Conservation (phyloP, 2,888 invertebrate genomes). For the Pheosia tremula region DNA sequence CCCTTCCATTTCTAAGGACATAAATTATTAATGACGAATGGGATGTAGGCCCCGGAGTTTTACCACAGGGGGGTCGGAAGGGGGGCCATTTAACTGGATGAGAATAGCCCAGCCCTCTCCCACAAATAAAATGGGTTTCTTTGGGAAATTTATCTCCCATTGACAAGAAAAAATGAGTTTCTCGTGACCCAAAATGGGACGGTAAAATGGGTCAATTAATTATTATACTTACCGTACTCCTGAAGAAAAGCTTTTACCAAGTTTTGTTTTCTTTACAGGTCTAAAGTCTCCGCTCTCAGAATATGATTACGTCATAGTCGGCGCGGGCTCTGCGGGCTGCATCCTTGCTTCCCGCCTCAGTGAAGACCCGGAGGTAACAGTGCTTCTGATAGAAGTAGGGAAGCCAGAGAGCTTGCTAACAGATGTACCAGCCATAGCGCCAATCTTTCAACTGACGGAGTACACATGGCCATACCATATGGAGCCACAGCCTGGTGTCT, state of each 20-base stretch:
- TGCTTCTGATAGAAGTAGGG: conserved; percentile 85
- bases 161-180: no score
- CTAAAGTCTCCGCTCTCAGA: conserved; percentile 33
- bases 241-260: background rate
- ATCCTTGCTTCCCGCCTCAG: conserved; percentile 87
- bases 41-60: no score
- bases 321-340: conserved; percentile 87
- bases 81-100: no score
- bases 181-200: no score
- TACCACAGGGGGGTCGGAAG: no score
- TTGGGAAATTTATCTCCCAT: no score
- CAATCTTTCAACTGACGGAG: conserved; percentile 83
- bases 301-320: conserved; percentile 86
- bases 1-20: no score
- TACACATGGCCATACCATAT: conserved; percentile 86
- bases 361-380: conserved; percentile 75
- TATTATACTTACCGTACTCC: no score
- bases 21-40: no score
- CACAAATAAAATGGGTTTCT: no score
- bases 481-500: conserved; percentile 83
- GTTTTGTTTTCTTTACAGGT: background rate
- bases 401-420: conserved; percentile 70
- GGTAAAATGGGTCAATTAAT: no score
- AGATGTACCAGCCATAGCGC: conserved; percentile 81
- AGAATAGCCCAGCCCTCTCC: no score